These are phyloP conservation scores for Azemiops feae DNA, from an alignment of 2,113 vertebrate genomes.

Conservation along the genomic window DNA sequence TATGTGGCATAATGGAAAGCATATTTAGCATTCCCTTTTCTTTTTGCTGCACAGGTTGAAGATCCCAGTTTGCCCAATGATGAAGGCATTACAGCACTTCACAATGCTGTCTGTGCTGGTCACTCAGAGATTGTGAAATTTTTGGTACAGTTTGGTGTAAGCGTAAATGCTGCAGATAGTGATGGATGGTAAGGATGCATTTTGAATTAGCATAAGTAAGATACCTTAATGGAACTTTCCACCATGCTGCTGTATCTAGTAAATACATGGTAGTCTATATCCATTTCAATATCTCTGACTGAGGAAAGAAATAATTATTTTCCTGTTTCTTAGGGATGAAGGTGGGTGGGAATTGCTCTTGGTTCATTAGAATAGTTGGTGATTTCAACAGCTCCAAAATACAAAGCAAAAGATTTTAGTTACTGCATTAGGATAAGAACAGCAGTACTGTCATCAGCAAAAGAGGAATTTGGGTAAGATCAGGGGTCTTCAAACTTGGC, in stretches of 20 bases:
- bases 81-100: constrained; percentile 95
- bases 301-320: background rate
- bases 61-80: constrained; percentile 96
- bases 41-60: constrained; percentile 78
- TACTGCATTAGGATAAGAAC: too few species aligned
- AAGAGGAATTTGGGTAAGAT: background rate
- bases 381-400: background rate
- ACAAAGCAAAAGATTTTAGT: background rate
- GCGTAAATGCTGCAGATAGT: constrained; percentile 94
- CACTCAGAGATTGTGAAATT: constrained; percentile 97
- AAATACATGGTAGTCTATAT: background rate
- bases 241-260: background rate
- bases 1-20: background rate
- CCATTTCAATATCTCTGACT: background rate
- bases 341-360: background rate
- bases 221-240: background rate
- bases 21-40: background rate
- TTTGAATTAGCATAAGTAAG: background rate
- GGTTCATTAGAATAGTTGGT: background rate
- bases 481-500: too few species aligned
- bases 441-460: background rate
- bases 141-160: constrained; percentile 95
- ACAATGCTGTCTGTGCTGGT: constrained; percentile 95
- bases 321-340: background rate
- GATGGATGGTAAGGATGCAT: constrained; percentile 87